These are phyloP conservation scores for Barbus barbus DNA, from an alignment of 2,113 vertebrate genomes.

Conservation along the genomic window DNA sequence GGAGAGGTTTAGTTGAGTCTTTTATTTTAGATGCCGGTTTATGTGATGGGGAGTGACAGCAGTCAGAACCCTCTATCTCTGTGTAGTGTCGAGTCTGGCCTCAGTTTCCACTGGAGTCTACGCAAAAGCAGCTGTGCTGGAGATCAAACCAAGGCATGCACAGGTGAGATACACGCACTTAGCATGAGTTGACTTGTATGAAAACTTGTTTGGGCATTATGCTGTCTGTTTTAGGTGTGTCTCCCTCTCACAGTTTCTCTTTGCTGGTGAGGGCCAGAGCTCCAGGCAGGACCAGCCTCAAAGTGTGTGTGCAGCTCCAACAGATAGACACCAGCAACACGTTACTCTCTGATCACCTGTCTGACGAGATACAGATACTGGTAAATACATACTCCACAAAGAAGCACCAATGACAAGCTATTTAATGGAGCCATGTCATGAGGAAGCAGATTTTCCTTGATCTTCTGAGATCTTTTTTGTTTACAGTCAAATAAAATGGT, in stretches of 20 bases:
- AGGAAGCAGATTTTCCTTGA: no score
- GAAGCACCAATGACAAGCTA: neutral
- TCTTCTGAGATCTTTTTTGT: neutral
- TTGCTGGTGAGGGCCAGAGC: constrained; percentile 68
- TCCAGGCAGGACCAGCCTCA: constrained; percentile 69
- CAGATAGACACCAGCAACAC: constrained; percentile 49
- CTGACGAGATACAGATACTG: constrained; percentile 75
- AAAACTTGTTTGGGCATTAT: neutral
- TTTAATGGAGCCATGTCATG: no score
- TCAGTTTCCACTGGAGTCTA: constrained; percentile 74
- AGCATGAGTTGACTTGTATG: neutral
- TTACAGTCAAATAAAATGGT: neutral
- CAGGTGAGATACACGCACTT: constrained; percentile 63
- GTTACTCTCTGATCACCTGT: constrained; percentile 56
- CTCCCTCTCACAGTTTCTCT: constrained; percentile 69
- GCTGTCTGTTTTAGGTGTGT: constrained; percentile 57
- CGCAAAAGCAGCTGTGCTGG: constrained; percentile 71
- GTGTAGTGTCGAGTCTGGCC: constrained; percentile 64
- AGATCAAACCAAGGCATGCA: constrained; percentile 66
- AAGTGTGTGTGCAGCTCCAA: constrained; percentile 64
- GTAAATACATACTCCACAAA: constrained; percentile 53
- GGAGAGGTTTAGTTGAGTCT: neutral
- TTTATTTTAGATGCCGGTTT: constrained; percentile 73
- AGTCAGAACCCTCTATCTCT: constrained; percentile 74
- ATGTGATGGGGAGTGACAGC: constrained; percentile 70